phyloP scores from a whole-genome alignment of 2,113 vertebrate genomes.

The Apeltes quadracus region DNA sequence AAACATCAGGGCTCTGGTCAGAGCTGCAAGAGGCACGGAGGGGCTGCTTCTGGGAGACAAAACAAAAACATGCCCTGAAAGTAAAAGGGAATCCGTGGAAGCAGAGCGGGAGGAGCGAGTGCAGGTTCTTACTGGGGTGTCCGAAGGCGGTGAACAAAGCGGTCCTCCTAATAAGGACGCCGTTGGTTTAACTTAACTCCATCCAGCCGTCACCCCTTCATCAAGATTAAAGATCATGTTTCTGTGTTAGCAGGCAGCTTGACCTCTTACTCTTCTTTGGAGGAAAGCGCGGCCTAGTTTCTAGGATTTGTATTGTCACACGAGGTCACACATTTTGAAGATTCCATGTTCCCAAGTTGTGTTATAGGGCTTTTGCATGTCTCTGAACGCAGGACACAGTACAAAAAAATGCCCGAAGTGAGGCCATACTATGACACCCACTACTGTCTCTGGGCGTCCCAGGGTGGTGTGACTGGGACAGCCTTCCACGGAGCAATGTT shows the following conservation, averaged over 20 bases:
- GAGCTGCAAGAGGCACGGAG: constrained; percentile 17
- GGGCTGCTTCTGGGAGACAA: constrained; percentile 44
- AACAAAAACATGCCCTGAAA: constrained; percentile 44
- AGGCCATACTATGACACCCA: constrained; percentile 52
- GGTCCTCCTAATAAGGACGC: constrained; percentile 20
- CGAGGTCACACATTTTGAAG: constrained; percentile 20
- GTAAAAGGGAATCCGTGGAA: constrained; percentile 25
- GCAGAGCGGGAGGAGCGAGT: constrained; percentile 10
- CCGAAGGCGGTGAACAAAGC: constrained; percentile 22
- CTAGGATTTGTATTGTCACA: constrained; percentile 41
- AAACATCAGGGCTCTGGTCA: constrained; percentile 63
- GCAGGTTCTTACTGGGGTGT: constrained; percentile 14
- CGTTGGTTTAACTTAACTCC: constrained; percentile 57
- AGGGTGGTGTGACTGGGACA: constrained; percentile 7
- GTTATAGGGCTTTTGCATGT: constrained; percentile 59
- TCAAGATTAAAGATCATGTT: constrained; percentile 47
- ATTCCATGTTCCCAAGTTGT: constrained; percentile 36
- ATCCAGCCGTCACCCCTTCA: constrained; percentile 30
- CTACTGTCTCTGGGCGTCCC: constrained; percentile 34
- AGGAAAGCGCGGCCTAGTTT: constrained; percentile 10
- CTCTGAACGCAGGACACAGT: constrained; percentile 44
- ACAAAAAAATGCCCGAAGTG: constrained; percentile 59
- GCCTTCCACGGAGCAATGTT: constrained; percentile 9
- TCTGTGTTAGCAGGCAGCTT: constrained; percentile 45
- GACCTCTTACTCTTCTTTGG: constrained; percentile 29